Conservation (phyloP, 2,888 invertebrate genomes). For the Watsonalla cultraria region DNA sequence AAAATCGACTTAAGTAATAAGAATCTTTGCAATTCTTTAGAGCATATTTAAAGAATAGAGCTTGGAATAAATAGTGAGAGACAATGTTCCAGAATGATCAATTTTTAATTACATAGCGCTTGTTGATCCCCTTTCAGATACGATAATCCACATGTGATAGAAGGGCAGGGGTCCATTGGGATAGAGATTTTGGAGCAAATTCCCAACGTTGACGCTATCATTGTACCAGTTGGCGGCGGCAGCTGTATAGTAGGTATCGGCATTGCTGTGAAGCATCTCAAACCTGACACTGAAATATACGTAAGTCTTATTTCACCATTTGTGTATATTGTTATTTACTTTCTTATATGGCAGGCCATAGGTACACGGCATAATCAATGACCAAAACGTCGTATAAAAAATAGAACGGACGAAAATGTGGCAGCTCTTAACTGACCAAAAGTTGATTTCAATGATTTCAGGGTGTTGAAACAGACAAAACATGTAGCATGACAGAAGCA, state of each 20-base stretch:
- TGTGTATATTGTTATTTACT: no score
- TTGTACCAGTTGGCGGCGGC: slow-evolving; percentile 96
- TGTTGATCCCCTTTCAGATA: slow-evolving; percentile 74
- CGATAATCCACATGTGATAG: slow-evolving; percentile 95
- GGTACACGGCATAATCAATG: no score
- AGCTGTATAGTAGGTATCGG: slow-evolving; percentile 93
- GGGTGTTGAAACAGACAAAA: slow-evolving; percentile 64
- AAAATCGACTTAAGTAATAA: no score
- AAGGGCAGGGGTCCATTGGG: slow-evolving; percentile 96
- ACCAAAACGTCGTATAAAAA: neutral
- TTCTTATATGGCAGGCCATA: no score
- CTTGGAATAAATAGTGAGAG: no score
- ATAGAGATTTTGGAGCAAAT: slow-evolving; percentile 95
- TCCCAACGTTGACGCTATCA: slow-evolving; percentile 89
- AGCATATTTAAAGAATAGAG: no score
- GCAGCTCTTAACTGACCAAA: neutral
- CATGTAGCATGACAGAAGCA: slow-evolving; percentile 60
- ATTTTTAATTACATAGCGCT: no score
- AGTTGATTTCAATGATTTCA: slow-evolving; percentile 19
- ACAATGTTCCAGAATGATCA: no score
- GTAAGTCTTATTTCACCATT: slow-evolving; percentile 73
- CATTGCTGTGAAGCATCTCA: slow-evolving; percentile 90
- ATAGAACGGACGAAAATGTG: no score
- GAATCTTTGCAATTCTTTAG: no score
- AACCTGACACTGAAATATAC: slow-evolving; percentile 90